These are phyloP conservation scores for Tachypleus tridentatus DNA, from an alignment of 1,140 invertebrate species.

Conservation along the genomic window DNA sequence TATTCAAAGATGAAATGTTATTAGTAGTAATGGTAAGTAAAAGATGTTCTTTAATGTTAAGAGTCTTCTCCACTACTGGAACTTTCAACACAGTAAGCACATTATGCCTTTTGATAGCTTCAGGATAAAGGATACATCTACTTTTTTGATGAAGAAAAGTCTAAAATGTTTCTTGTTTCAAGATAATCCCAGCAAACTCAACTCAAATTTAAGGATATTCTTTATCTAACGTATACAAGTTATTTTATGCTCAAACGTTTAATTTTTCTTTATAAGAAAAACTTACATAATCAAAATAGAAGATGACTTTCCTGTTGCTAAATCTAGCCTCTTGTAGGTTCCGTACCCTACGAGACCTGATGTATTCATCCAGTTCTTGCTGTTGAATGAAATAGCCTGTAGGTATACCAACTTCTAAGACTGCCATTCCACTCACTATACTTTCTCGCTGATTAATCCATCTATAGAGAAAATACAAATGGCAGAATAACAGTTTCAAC, in stretches of 20 bases:
- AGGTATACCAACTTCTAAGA: constrained; percentile 80
- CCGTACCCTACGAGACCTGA: constrained; percentile 51
- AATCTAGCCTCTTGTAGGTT: constrained; percentile 76
- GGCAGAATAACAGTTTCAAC: background rate
- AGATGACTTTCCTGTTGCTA: constrained; percentile 65
- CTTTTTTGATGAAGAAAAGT: too few species aligned
- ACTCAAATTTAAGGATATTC: background rate
- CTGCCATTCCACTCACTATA: constrained; percentile 72
- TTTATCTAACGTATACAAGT: constrained; percentile 4
- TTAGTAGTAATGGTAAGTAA: too few species aligned
- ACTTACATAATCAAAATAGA: constrained; percentile 89
- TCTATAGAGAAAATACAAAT: constrained; percentile 35
- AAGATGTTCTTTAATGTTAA: too few species aligned
- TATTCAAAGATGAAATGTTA: too few species aligned
- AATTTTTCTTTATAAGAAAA: constrained; percentile 5
- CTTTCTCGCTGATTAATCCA: constrained; percentile 69
- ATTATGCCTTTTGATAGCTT: too few species aligned
- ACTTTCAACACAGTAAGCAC: too few species aligned
- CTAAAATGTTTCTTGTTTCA: too few species aligned
- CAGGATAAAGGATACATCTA: too few species aligned
- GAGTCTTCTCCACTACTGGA: too few species aligned
- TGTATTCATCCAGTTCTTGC: constrained; percentile 71
- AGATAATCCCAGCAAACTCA: too few species aligned
- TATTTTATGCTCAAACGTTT: background rate
- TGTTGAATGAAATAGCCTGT: constrained; percentile 90